phyloP scores from a whole-genome alignment of 2,113 vertebrate genomes.

The Pholis gunnellus region DNA sequence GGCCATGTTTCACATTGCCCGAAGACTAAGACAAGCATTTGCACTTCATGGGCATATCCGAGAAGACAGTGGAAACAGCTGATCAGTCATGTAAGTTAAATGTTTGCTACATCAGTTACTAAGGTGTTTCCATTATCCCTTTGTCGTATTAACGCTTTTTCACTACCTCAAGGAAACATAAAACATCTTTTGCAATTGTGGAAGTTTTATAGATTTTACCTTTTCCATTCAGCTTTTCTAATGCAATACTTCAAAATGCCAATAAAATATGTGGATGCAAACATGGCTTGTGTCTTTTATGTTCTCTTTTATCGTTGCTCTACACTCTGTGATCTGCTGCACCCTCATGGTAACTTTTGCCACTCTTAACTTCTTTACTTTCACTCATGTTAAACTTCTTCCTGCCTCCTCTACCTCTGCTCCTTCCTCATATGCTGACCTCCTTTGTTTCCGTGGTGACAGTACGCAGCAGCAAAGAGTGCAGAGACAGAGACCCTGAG shows the following conservation, averaged over 20 bases:
- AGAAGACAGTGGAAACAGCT: too few species aligned
- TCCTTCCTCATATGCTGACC: slow-evolving; percentile 31
- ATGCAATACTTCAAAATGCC: background rate
- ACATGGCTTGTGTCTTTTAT: background rate
- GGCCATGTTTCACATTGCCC: too few species aligned
- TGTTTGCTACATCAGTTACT: too few species aligned
- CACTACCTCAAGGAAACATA: background rate
- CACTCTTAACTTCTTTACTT: background rate
- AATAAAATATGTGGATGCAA: background rate
- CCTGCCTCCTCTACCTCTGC: background rate
- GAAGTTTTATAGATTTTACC: background rate
- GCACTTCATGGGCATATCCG: too few species aligned
- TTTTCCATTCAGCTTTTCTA: background rate
- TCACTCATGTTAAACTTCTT: slow-evolving; percentile 17
- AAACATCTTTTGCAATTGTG: background rate
- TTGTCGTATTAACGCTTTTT: too few species aligned
- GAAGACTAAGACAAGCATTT: too few species aligned
- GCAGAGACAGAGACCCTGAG: slow-evolving; percentile 23
- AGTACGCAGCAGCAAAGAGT: slow-evolving; percentile 17
- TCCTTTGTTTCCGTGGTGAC: slow-evolving; percentile 43
- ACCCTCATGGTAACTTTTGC: background rate
- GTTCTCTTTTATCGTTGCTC: background rate
- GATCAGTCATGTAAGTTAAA: too few species aligned
- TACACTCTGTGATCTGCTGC: background rate
- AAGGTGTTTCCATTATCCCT: too few species aligned